Percentiles rank a stretch among this genome's conserved stretches.
Evolutionary conservation across 2,888 invertebrate genomes (phyloP).

Genomic region (Desoria tigrina): DNA sequence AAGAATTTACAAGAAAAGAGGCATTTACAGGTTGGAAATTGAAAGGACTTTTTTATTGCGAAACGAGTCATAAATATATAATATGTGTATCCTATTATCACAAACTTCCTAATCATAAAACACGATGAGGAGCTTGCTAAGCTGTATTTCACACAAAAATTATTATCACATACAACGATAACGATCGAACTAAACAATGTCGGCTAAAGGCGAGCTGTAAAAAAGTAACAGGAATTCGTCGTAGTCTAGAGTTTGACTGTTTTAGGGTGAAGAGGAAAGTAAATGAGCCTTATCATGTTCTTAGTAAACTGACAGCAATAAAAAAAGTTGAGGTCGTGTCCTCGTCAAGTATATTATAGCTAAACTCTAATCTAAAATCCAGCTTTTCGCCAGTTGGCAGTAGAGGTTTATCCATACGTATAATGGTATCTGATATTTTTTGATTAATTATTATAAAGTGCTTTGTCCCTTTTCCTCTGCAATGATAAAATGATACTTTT

Average conservation of each 20-base stretch:
- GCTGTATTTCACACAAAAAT: not conserved
- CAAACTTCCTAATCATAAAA: not conserved
- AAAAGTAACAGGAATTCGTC: no score
- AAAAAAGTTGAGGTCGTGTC: constrained; percentile 7
- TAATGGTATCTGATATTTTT: not conserved
- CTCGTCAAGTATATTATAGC: not conserved
- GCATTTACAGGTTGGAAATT: no score
- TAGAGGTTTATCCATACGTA: no score
- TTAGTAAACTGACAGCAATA: constrained; percentile 5
- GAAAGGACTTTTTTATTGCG: not conserved
- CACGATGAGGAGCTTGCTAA: not conserved
- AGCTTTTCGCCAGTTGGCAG: no score
- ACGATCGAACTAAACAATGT: no score
- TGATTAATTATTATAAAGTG: constrained; percentile 5
- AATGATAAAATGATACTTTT: constrained; percentile 1
- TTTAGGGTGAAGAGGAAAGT: no score
- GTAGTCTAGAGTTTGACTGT: no score
- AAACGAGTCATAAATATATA: not conserved
- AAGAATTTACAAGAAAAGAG: no score
- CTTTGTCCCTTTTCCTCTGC: not conserved
- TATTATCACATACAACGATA: not conserved
- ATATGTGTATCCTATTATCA: no score
- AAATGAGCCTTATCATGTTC: constrained; percentile 9
- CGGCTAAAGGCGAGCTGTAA: no score
- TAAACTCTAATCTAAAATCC: no score